Conservation (phyloP, 2,797 vertebrate genomes). For the Scolopax rusticola region DNA sequence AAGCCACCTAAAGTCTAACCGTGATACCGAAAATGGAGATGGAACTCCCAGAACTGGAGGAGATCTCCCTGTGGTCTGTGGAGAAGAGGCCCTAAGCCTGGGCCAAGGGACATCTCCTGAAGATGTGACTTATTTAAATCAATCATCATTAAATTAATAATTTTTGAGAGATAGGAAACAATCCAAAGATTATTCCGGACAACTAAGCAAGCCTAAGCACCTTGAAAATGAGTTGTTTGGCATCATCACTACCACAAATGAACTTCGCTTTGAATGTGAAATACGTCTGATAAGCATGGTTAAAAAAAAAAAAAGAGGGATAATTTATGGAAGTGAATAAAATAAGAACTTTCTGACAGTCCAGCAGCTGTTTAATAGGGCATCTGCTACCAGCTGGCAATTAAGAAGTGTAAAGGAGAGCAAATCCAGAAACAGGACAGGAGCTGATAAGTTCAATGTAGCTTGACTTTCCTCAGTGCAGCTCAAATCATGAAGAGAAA, state of each 20-base stretch:
- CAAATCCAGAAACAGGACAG: conserved; percentile 49
- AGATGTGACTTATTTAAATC: conserved; percentile 19
- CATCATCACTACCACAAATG: conserved; percentile 55
- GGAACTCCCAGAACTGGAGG: fast-evolving
- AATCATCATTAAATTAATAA: conserved; percentile 54
- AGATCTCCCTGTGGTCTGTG: fast-evolving
- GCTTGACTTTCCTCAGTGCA: conserved; percentile 40
- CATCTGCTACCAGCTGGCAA: conserved; percentile 35
- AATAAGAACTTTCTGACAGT: neutral
- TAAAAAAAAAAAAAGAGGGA: neutral
- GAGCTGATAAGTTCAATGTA: conserved; percentile 37
- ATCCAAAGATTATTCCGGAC: conserved; percentile 68
- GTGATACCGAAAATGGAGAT: neutral
- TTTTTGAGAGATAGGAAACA: conserved; percentile 61
- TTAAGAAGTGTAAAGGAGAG: conserved; percentile 38
- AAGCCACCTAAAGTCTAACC: too few relatives aligned
- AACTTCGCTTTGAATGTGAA: conserved; percentile 64
- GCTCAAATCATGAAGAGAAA: conserved; percentile 48
- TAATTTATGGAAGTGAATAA: conserved; percentile 9
- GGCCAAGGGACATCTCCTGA: neutral
- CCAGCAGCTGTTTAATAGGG: conserved; percentile 28
- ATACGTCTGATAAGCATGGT: conserved; percentile 28
- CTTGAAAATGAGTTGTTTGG: conserved; percentile 61
- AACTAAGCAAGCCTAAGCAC: conserved; percentile 46
- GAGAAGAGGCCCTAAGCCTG: neutral